Conservation (phyloP, 2,113 vertebrate genomes). For the Uropsilus gracilis region DNA sequence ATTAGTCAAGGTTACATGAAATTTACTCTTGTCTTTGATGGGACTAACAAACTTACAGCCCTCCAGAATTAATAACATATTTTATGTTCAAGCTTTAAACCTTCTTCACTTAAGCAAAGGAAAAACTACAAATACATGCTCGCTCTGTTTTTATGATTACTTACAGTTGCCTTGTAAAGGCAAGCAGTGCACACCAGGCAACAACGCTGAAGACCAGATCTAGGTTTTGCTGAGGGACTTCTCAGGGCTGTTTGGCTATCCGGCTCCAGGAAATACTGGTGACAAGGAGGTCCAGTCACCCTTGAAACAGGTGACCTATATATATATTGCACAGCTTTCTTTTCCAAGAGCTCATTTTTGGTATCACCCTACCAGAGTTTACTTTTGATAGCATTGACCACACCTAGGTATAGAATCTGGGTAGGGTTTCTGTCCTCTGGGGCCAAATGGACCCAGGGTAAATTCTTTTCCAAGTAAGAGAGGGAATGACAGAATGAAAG, state of each 20-base stretch:
- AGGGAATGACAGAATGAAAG: not conserved
- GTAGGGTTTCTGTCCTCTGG: not conserved
- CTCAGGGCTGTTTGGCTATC: not conserved
- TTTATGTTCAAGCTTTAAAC: not conserved
- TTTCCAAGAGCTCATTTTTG: not conserved
- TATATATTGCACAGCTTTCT: not conserved
- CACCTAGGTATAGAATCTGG: not conserved
- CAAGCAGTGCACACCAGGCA: not conserved
- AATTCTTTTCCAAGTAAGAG: not conserved
- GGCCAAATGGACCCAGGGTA: not conserved
- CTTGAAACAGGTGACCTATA: fast-evolving
- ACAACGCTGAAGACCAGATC: not conserved
- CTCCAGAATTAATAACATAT: not conserved
- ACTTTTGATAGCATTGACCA: constrained; percentile 33
- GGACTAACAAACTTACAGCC: not conserved
- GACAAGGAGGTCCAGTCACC: not conserved
- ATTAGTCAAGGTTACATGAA: not conserved
- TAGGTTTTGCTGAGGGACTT: not conserved
- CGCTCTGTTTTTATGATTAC: not conserved
- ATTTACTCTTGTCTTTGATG: not conserved
- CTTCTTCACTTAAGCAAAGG: not conserved
- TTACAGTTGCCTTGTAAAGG: not conserved
- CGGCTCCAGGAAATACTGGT: not conserved
- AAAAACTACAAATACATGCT: not conserved
- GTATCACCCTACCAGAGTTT: not conserved